These are phyloP conservation scores for Pogonophryne albipinna DNA, from an alignment of 2,797 vertebrate species.

Conservation along the genomic window DNA sequence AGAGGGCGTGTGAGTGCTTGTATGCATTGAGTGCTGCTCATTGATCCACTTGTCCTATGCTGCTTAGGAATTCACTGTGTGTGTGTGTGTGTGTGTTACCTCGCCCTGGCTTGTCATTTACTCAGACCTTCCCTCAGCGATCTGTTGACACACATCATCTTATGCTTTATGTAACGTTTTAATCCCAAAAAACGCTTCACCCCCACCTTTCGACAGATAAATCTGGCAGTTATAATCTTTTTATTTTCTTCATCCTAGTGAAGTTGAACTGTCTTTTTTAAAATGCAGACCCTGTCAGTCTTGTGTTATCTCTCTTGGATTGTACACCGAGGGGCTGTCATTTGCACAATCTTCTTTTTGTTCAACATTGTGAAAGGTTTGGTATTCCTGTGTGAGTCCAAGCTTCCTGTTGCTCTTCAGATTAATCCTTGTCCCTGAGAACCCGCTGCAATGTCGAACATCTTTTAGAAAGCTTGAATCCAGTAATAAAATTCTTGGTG, in stretches of 20 bases:
- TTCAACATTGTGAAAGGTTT: slow-evolving; percentile 4
- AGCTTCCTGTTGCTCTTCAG: slow-evolving; percentile 10
- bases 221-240: neutral
- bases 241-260: neutral
- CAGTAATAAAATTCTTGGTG: slow-evolving; percentile 7
- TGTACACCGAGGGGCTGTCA: slow-evolving; percentile 1
- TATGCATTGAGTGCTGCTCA: slow-evolving; percentile 55
- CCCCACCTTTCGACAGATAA: slow-evolving; percentile 25
- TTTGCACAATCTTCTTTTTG: slow-evolving; percentile 18
- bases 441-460: slow-evolving; percentile 10
- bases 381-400: neutral
- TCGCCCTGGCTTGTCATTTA: slow-evolving; percentile 66
- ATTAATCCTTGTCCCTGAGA: slow-evolving; percentile 28
- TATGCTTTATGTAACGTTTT: slow-evolving; percentile 53
- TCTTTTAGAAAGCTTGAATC: slow-evolving; percentile 20
- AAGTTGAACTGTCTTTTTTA: slow-evolving; percentile 20
- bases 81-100: neutral
- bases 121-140: slow-evolving; percentile 58
- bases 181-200: slow-evolving; percentile 51
- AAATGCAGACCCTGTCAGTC: slow-evolving; percentile 15
- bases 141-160: slow-evolving; percentile 51
- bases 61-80: slow-evolving; percentile 42
- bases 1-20: slow-evolving; percentile 50
- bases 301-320: slow-evolving; percentile 17
- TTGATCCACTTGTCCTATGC: slow-evolving; percentile 57